Base-by-base conservation (phyloP, 2,888 invertebrate species). In the Rapana venosa region DNA sequence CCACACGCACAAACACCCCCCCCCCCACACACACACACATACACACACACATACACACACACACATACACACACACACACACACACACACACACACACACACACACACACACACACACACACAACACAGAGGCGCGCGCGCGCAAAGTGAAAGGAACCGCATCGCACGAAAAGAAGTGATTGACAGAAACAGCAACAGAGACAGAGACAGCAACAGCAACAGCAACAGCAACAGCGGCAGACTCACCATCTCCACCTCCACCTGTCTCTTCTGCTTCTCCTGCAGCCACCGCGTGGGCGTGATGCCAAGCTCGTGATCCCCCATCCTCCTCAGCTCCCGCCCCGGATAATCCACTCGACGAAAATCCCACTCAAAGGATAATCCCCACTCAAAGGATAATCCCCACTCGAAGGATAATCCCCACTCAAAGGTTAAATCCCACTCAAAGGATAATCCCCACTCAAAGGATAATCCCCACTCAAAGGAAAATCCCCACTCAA, bases 211-310 rank as follows among this genome's bases (percentile, higher is more conserved):
- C 15, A 15, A 58, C 58, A 58, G 58, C 8, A 8, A 58, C 15
- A 58, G 11, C 8, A 13, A 58, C 61, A 61, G 61, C 1, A 1
- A 13, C 1, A 61, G 17, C 22, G 15, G 1, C 61, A 61, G 8
- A 90, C 88, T 88, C 35, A 88, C 88, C 88, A 88, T 30, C 61
- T 88, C 88, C 32, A 92, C 89, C 90, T 89, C 88, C 83, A 92
- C 74, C 77, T 90, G 92, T 83, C 91, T 36, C 90, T 91, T 92
- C 90, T 92, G 92, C 84, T 90, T 92, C 91, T 90, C 91, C 88
- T 90, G 91, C 66, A 92, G 88, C n/a, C 91, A 92, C 87, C 91
- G 91, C 20, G 92, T 91, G 32, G 93, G 92, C 79, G 90, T 91
- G 81, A 83, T 47, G 36, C 15, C 81, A 36, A 83, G 47, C 81